Percentiles rank a stretch among this genome's conserved stretches.
phyloP scores from a whole-genome alignment of 1,140 invertebrate genomes.

The Druon quercuslanigerum region DNA sequence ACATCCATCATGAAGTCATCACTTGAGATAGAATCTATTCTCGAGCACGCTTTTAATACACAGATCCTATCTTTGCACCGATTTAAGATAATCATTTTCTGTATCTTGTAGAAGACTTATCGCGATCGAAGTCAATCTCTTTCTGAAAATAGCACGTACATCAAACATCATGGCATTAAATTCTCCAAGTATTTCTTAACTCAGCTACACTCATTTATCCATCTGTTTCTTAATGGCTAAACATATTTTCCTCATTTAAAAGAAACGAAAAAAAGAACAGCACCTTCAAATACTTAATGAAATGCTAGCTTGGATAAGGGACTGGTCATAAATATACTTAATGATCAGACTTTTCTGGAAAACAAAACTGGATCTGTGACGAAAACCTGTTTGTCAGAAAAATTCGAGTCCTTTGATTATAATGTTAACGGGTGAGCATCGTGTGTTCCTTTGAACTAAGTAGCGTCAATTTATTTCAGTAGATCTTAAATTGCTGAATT shows the following conservation, averaged over 20 bases:
- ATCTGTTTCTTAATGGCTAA: neutral
- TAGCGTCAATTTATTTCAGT: conserved; percentile 6
- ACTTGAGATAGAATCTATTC: too few relatives aligned
- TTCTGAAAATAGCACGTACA: neutral
- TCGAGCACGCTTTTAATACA: too few relatives aligned
- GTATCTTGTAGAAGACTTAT: neutral
- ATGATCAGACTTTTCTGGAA: conserved; percentile 3
- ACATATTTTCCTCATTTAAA: neutral
- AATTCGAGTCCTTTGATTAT: conserved; percentile 1
- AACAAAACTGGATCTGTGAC: neutral
- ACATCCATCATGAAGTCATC: too few relatives aligned
- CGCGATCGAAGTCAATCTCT: neutral
- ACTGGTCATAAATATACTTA: neutral
- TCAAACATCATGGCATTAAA: neutral
- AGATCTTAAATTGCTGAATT: conserved; percentile 4
- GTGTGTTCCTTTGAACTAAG: conserved; percentile 1
- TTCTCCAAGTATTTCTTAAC: neutral
- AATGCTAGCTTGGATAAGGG: neutral
- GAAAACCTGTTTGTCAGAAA: neutral
- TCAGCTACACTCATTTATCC: neutral
- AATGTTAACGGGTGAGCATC: conserved; percentile 12
- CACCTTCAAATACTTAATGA: neutral
- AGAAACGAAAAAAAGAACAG: too few relatives aligned
- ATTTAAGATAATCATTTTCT: neutral
- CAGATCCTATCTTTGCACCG: neutral